Evolutionary conservation across 2,113 vertebrate genomes (phyloP), one percentile per base, ranked within the genome.

Genomic region (Anguilla japonica): DNA sequence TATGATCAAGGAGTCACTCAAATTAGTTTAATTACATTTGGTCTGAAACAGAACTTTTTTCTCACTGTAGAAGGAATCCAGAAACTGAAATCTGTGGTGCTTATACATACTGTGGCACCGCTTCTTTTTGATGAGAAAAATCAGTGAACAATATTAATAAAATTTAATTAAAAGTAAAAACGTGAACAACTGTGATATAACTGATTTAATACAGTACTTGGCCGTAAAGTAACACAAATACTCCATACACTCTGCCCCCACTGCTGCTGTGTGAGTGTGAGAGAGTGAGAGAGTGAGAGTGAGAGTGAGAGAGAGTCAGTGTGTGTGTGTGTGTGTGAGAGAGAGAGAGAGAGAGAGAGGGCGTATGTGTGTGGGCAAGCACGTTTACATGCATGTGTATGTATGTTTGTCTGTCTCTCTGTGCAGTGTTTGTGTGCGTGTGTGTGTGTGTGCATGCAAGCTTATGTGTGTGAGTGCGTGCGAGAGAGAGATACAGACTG

Each of bases 351-450:
- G 50, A 43, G 22, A 20, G 22, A 46, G 14, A 41, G 7, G 34
- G n/a, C 22, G 16, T 40, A 53, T 60, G 50, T 60, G 56, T 29
- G 13, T 57, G 56, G 50, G 41, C 13, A 40, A 2, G 29, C 34
- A 15, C 41, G 26, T 20, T 6, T n/a, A n/a, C 40, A 16, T 34
- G 26, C 26, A 75, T 84, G 41, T 22, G 57, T 39, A 14, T 29
- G 20, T 2, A 34, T 29, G 34, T 39, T 39, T 39, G 16, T 34
- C 26, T 53, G 43, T 13, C 11, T 22, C 86, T 84, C 16, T 41
- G 71, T 88, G 50, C 89, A 81, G 57, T 67, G 20, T 60, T 16
- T 83, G 60, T 84, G 83, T 63, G 85, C 81, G 81, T 85, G 75
- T 46, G 29, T 34, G 39, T 81, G 83, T 43, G 43, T 43, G 43